Conservation (phyloP, 2,113 vertebrate genomes). For the Phylloscopus trochiloides region DNA sequence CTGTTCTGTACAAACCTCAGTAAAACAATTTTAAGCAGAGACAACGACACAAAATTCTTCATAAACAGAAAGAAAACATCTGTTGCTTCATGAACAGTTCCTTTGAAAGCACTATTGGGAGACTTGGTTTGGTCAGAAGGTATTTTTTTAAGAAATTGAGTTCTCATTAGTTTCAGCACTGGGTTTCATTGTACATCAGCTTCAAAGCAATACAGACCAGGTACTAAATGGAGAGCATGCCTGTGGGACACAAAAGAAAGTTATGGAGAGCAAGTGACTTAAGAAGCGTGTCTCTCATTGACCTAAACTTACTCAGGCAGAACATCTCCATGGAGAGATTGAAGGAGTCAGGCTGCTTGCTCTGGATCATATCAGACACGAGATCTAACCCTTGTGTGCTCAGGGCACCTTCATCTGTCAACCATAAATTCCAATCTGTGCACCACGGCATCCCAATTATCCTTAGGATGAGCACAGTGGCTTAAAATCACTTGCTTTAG, state of each 20-base stretch:
- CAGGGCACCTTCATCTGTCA: neutral
- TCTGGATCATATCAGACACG: neutral
- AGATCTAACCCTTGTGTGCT: neutral
- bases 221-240: neutral
- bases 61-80: neutral
- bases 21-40: neutral
- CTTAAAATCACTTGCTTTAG: neutral
- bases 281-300: neutral
- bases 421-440: neutral
- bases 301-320: neutral
- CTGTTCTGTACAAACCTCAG: neutral
- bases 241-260: neutral
- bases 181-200: neutral
- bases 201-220: neutral
- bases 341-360: neutral
- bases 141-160: neutral
- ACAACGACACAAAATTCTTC: neutral
- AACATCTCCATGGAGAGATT: neutral
- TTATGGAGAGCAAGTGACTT: neutral
- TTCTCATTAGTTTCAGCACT: neutral
- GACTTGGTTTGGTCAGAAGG: neutral
- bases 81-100: neutral
- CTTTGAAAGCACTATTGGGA: neutral
- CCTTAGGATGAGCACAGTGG: neutral
- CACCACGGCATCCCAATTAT: neutral